Percentiles rank a stretch among this genome's conserved stretches.
Conservation (phyloP, 2,113 vertebrate genomes). For the Tricholaema leucomelas region DNA sequence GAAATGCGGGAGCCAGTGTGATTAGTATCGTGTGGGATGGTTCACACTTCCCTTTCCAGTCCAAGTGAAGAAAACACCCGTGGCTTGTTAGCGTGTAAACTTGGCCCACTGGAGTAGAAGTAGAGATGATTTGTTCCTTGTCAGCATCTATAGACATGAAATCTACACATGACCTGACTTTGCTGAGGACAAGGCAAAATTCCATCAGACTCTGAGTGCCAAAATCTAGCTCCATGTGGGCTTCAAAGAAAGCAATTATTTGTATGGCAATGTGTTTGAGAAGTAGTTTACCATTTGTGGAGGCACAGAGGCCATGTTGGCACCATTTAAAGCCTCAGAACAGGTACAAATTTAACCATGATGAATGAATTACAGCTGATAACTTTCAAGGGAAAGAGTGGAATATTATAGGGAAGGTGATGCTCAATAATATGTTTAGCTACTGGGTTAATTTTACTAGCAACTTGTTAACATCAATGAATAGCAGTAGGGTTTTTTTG, state of each 20-base stretch:
- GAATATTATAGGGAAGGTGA: background rate
- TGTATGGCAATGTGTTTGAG: background rate
- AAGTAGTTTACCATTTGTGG: background rate
- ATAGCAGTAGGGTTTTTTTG: background rate
- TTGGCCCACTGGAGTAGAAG: background rate
- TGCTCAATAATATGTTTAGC: background rate
- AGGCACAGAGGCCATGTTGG: background rate
- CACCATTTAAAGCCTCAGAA: background rate
- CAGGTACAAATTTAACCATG: background rate
- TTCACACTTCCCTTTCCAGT: background rate
- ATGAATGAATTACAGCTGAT: background rate
- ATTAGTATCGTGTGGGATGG: background rate
- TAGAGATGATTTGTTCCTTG: background rate
- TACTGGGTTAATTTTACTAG: background rate
- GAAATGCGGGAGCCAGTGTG: background rate
- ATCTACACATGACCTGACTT: background rate
- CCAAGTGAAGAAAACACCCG: background rate
- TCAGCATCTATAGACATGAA: background rate
- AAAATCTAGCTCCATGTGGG: background rate
- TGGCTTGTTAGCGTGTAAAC: background rate
- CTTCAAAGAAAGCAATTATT: background rate
- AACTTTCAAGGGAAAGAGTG: background rate
- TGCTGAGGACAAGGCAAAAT: background rate
- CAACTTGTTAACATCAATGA: background rate
- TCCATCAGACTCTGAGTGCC: background rate